These are phyloP conservation scores for Corythornis cristatus DNA, from an alignment of 2,113 vertebrate genomes.

Conservation along the genomic window DNA sequence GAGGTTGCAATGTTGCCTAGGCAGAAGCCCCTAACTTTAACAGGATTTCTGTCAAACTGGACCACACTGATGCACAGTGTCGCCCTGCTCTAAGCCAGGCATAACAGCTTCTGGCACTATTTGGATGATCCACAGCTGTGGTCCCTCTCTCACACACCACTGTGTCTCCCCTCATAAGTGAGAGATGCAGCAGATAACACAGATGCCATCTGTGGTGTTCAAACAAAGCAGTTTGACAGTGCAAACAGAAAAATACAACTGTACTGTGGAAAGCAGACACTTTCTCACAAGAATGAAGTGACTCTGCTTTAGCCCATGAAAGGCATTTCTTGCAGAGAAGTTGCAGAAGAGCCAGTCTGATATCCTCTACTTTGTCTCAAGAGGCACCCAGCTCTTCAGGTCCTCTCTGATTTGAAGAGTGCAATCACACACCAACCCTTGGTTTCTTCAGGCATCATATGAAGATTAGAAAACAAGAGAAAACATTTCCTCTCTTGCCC, in stretches of 20 bases:
- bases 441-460: neutral
- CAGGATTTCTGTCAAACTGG: neutral
- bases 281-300: neutral
- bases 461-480: neutral
- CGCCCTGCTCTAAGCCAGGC: neutral
- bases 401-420: neutral
- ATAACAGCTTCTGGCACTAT: neutral
- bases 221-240: neutral
- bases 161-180: neutral
- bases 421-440: neutral
- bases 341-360: neutral
- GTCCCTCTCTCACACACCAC: neutral
- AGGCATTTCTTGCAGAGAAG: neutral
- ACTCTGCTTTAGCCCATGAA: neutral
- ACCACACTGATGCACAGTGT: neutral
- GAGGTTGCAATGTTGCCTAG: neutral
- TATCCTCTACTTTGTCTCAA: neutral
- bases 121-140: neutral
- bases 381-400: conserved; percentile 3
- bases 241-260: neutral
- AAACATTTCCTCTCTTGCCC: neutral
- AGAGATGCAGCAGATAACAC: neutral
- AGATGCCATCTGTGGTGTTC: neutral
- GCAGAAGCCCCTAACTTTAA: neutral
- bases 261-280: neutral